Percentiles rank a stretch among this genome's conserved stretches.
phyloP scores from a whole-genome alignment of 2,888 invertebrate species.

The Brenthis daphne region DNA sequence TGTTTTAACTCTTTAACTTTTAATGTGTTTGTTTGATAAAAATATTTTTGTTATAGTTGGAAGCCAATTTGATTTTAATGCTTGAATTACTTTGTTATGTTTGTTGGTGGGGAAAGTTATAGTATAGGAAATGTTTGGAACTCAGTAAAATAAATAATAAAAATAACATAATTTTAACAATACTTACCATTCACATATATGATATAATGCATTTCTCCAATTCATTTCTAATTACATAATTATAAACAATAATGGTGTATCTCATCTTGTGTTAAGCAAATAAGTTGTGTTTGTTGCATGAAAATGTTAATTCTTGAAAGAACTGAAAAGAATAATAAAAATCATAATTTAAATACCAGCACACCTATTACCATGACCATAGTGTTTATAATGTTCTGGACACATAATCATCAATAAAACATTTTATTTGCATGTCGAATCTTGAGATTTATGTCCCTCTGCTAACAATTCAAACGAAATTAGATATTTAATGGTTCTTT shows the following conservation, averaged over 20 bases:
- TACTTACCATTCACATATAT: too few relatives aligned
- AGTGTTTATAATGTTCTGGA: constrained; percentile 9
- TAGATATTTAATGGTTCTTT: constrained; percentile 28
- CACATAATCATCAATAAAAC: background rate
- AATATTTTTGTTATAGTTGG: background rate
- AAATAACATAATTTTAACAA: too few relatives aligned
- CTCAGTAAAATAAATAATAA: too few relatives aligned
- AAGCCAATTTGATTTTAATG: too few relatives aligned
- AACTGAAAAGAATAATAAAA: background rate
- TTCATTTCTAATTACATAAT: too few relatives aligned
- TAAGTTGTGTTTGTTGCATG: too few relatives aligned
- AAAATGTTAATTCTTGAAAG: background rate
- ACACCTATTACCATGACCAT: background rate
- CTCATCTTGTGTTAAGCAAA: too few relatives aligned
- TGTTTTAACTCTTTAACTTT: background rate
- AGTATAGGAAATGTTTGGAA: too few relatives aligned
- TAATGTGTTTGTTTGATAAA: background rate
- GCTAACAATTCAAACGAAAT: constrained; percentile 24
- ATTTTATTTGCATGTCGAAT: constrained; percentile 24
- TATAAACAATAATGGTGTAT: too few relatives aligned
- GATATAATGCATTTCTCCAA: too few relatives aligned
- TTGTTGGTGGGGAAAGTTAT: too few relatives aligned
- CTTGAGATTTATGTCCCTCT: constrained; percentile 19
- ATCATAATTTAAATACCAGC: background rate
- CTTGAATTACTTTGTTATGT: too few relatives aligned